These are phyloP conservation scores for Herminia tarsipennalis DNA, from an alignment of 2,888 invertebrate species.

Conservation along the genomic window DNA sequence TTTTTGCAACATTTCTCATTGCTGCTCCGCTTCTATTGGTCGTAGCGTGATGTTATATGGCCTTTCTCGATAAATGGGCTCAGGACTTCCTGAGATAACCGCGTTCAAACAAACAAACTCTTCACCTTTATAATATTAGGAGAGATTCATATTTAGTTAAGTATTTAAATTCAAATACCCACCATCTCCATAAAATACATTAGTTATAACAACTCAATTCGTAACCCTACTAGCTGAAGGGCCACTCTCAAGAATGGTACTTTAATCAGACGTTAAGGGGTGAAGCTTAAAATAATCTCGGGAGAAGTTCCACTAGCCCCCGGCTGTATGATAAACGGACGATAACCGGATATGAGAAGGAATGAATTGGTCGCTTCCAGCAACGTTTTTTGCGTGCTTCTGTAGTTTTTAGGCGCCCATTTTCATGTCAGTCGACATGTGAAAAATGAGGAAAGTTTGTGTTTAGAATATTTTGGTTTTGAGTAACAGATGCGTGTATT, in stretches of 20 bases:
- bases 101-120: too few relatives aligned
- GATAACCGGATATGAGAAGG: constrained; percentile 81
- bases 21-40: too few relatives aligned
- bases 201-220: constrained; percentile 30
- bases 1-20: too few relatives aligned
- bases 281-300: constrained; percentile 80
- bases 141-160: too few relatives aligned
- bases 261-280: constrained; percentile 81
- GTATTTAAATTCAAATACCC: too few relatives aligned
- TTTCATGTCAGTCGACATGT: constrained; percentile 39
- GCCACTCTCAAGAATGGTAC: constrained; percentile 56
- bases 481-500: neutral
- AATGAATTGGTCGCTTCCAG: constrained; percentile 79
- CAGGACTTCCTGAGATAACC: too few relatives aligned
- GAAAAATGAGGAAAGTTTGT: constrained; percentile 5
- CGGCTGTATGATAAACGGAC: constrained; percentile 79
- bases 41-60: too few relatives aligned
- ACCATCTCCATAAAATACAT: constrained; percentile 13
- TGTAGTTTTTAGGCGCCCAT: constrained; percentile 55
- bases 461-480: constrained; percentile 2
- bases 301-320: constrained; percentile 68
- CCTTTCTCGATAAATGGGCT: too few relatives aligned
- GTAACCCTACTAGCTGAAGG: constrained; percentile 32
- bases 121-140: too few relatives aligned
- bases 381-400: constrained; percentile 72